Evolutionary conservation across 1,140 invertebrate genomes (phyloP).

Genomic region (Harpegnathos saltator): DNA sequence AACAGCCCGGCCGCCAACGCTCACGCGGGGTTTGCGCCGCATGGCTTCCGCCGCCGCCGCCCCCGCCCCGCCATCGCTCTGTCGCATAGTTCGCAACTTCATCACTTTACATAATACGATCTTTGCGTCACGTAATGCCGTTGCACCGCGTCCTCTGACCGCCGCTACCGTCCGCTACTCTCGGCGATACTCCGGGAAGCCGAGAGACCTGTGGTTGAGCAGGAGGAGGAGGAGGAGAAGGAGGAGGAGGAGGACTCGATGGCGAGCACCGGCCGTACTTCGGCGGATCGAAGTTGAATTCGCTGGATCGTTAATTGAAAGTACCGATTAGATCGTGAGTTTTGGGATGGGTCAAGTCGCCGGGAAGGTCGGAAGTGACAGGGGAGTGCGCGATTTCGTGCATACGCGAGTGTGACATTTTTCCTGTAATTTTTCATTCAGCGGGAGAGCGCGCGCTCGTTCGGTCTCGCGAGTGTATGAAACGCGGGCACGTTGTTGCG

Average conservation of each 20-base stretch:
- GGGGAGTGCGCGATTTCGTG: not conserved
- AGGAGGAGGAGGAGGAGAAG: no score
- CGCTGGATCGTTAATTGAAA: no score
- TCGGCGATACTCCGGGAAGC: not conserved
- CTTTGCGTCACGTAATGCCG: conserved; percentile 34
- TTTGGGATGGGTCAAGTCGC: no score
- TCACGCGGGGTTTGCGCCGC: not conserved
- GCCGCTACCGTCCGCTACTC: not conserved
- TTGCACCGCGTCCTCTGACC: not conserved
- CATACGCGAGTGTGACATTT: not conserved
- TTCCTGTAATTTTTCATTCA: not conserved
- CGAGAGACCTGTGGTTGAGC: no score
- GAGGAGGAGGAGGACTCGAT: no score
- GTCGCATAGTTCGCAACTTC: conserved; percentile 17
- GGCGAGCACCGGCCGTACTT: no score
- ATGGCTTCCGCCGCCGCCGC: no score
- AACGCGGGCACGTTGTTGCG: conserved; percentile 7
- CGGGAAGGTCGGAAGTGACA: not conserved
- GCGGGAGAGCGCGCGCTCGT: not conserved
- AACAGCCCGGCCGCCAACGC: not conserved
- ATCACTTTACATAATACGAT: conserved; percentile 41
- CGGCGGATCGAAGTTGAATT: no score
- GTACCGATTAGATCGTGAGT: no score
- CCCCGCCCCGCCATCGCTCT: no score
- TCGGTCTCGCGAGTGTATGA: conserved; percentile 20